Percentiles rank a stretch among this genome's conserved stretches.
phyloP scores from a whole-genome alignment of 2,888 invertebrate species.

The Sepioteuthis lessoniana region DNA sequence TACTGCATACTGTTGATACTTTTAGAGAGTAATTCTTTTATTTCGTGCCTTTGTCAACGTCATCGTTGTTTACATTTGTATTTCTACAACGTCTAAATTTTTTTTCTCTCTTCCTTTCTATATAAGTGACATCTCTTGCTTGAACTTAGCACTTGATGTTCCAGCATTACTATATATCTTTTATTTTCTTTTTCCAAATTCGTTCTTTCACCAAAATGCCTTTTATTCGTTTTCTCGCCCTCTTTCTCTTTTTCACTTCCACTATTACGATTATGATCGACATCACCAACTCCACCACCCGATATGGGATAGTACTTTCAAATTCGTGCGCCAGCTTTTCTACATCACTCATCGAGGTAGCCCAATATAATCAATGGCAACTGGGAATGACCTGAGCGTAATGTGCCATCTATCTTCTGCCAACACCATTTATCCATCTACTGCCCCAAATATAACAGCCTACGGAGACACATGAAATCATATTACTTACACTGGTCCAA shows the following conservation, averaged over 20 bases:
- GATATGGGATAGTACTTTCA: neutral
- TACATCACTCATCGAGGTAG: constrained; percentile 12
- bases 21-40: too few species aligned
- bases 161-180: too few species aligned
- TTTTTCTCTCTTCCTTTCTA: neutral
- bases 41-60: too few species aligned
- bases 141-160: too few species aligned
- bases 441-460: constrained; percentile 21
- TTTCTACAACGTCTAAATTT: neutral
- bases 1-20: too few species aligned
- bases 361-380: neutral
- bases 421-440: constrained; percentile 13
- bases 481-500: neutral
- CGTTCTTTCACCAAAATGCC: too few species aligned
- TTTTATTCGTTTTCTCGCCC: neutral
- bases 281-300: neutral
- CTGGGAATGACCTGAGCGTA: constrained; percentile 7
- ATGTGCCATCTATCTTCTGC: constrained; percentile 9
- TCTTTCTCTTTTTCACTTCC: neutral
- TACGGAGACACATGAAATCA: constrained; percentile 12
- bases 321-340: neutral
- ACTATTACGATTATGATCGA: too few species aligned
- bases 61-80: neutral
- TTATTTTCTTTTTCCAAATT: too few species aligned
- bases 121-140: too few species aligned